Evolutionary conservation across 1,140 invertebrate genomes (phyloP).

Genomic region (Rhagoletis zephyria): DNA sequence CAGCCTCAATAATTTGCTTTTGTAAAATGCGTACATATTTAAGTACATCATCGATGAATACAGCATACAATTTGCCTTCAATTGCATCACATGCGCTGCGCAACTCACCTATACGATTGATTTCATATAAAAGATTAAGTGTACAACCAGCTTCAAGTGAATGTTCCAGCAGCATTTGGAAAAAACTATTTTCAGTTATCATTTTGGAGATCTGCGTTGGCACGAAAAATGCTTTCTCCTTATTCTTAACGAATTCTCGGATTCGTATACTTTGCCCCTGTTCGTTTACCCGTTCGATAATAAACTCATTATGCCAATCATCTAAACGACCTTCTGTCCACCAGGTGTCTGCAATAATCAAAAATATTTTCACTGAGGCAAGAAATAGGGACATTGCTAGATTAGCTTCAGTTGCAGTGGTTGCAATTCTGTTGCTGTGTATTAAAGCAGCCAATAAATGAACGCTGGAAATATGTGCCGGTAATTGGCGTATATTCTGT

Average conservation of each 20-base stretch:
- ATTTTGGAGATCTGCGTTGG: conserved; percentile 52
- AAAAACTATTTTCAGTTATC: conserved; percentile 59
- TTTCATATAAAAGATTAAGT: conserved; percentile 64
- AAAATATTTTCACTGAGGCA: conserved; percentile 61
- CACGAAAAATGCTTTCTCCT: conserved; percentile 57
- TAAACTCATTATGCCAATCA: conserved; percentile 65
- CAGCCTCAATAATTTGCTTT: conserved; percentile 31
- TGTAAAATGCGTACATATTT: conserved; percentile 51
- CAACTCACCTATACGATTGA: conserved; percentile 63
- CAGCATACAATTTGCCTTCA: conserved; percentile 57
- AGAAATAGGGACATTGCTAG: conserved; percentile 58
- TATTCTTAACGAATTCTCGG: conserved; percentile 57
- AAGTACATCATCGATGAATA: conserved; percentile 60
- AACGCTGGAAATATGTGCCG: conserved; percentile 62
- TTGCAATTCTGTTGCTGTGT: conserved; percentile 54
- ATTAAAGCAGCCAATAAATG: conserved; percentile 62
- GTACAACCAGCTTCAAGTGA: conserved; percentile 66
- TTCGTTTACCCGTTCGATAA: conserved; percentile 61
- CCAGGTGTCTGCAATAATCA: conserved; percentile 67
- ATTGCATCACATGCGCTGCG: conserved; percentile 56
- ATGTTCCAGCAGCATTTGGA: conserved; percentile 61
- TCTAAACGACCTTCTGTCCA: conserved; percentile 64
- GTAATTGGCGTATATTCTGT: conserved; percentile 54
- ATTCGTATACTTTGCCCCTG: conserved; percentile 41
- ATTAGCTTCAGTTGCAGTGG: conserved; percentile 55